Evolutionary conservation across 2,113 vertebrate species (phyloP).

Genomic region (Bucco capensis): DNA sequence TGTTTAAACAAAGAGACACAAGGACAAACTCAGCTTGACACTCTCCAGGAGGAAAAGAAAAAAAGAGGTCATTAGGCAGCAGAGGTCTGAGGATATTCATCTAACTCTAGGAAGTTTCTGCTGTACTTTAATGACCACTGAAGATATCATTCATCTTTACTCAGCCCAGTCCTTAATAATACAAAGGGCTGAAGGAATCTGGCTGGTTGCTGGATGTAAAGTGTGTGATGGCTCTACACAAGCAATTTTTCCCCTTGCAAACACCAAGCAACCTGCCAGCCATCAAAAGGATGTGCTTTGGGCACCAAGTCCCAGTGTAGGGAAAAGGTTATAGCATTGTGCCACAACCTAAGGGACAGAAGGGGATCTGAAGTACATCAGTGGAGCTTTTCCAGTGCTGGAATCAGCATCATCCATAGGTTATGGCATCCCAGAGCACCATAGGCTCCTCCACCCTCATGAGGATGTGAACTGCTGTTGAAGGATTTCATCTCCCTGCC

Average conservation of each 20-base stretch:
- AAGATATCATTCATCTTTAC: not conserved
- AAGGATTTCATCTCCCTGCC: not conserved
- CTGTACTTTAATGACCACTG: not conserved
- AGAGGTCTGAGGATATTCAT: not conserved
- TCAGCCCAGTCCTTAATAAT: not conserved
- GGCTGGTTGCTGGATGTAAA: not conserved
- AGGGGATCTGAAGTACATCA: not conserved
- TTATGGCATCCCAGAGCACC: not conserved
- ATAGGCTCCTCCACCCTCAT: not conserved
- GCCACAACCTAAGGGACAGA: no score
- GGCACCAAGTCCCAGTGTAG: not conserved
- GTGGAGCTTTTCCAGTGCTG: not conserved
- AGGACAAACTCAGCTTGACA: not conserved
- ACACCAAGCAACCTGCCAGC: not conserved
- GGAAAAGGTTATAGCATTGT: not conserved
- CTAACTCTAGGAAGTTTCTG: not conserved
- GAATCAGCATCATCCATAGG: not conserved
- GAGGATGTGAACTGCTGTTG: not conserved
- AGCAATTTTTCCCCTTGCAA: not conserved
- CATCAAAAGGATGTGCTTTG: not conserved
- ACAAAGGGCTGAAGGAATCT: not conserved
- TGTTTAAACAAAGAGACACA: slow-evolving; percentile 18
- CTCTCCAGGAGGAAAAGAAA: not conserved
- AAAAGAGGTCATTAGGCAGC: not conserved
- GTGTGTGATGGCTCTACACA: accelerated